Evolutionary conservation across 2,888 invertebrate genomes (phyloP), one percentile per base, ranked within the genome.

Genomic region (Agrochola lota): DNA sequence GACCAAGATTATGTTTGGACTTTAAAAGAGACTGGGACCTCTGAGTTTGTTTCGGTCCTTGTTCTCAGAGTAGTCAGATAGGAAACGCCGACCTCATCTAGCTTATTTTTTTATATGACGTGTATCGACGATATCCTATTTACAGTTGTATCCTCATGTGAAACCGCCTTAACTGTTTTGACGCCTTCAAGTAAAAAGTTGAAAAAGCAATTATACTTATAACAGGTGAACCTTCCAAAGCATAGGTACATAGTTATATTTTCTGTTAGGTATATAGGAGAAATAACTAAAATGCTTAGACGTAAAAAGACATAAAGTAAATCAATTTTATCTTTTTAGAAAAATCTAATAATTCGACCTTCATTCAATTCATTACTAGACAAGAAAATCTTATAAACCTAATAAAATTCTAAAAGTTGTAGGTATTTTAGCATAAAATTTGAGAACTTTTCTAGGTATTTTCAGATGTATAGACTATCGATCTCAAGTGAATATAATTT

Each of bases 271-370:
- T 52, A 43, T 49, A 46, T 20, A 66, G 11, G 12, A 67, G 12
- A 1, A 67, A 46, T 46, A 49, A 2, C 26, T 49, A 43, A 80
- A 49, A 55, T 30, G 60, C 35, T 74, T n/a, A 52, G 0, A 52
- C 15, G 17, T 35, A 71, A 71, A 49, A 15, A 59, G 6, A 12
- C 11, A 6, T 6, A 12, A 64, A 4, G 15, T 64, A 57, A 79
- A 15, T 52, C 1, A 6, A 59, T 84, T 68, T 55, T 46, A 15
- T 6, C n/a, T 59, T 64, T 26, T 52, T 40, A 63, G 8, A 71
- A 52, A 78, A 68, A 49, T 49, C 62, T 5, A 63, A 71, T 46
- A 63, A 67, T 7, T 55, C 12, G 0, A 12, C 23, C 40, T 71
- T 68, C n/a, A n/a, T n/a, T 55, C 2, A 7, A 35, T 35, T n/a